Percentiles rank a stretch among this genome's conserved stretches.
Evolutionary conservation across 2,113 vertebrate genomes (phyloP).

Genomic region (Sorex araneus): DNA sequence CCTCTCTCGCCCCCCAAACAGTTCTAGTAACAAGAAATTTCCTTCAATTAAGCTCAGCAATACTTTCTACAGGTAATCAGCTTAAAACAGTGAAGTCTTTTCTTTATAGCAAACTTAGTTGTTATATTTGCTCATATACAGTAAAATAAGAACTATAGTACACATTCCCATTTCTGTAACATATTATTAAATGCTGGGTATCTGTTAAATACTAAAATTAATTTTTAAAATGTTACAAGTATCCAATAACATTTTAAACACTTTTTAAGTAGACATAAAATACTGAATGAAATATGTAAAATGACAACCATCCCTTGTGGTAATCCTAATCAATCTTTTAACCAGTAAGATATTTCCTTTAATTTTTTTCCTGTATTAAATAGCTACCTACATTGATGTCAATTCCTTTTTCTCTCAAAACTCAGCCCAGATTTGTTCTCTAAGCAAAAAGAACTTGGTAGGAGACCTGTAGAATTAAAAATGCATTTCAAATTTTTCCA

Average conservation of each 20-base stretch:
- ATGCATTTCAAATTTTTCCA: slow-evolving; percentile 48
- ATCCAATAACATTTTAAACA: slow-evolving; percentile 75
- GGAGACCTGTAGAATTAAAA: slow-evolving; percentile 52
- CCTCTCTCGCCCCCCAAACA: slow-evolving; percentile 35
- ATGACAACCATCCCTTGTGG: slow-evolving; percentile 77
- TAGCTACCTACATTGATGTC: slow-evolving; percentile 41
- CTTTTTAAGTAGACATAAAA: slow-evolving; percentile 68
- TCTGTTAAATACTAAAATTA: slow-evolving; percentile 62
- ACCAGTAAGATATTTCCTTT: slow-evolving; percentile 61
- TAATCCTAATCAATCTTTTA: slow-evolving; percentile 81
- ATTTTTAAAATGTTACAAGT: slow-evolving; percentile 70
- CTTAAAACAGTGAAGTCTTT: slow-evolving; percentile 58
- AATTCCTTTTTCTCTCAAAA: slow-evolving; percentile 47
- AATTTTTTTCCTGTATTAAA: slow-evolving; percentile 10
- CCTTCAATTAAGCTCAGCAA: slow-evolving; percentile 55
- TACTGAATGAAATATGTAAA: slow-evolving; percentile 68
- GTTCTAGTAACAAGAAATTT: slow-evolving; percentile 65
- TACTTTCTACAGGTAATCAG: slow-evolving; percentile 63
- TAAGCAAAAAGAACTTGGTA: slow-evolving; percentile 53
- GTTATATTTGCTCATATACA: slow-evolving; percentile 65
- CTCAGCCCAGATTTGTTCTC: slow-evolving; percentile 27
- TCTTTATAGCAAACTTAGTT: slow-evolving; percentile 60
- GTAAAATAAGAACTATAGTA: slow-evolving; percentile 65
- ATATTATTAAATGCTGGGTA: slow-evolving; percentile 71
- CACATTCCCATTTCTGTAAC: slow-evolving; percentile 63